Evolutionary conservation across 2,888 invertebrate species (phyloP).

Genomic region (Drosophila stalkeri): DNA sequence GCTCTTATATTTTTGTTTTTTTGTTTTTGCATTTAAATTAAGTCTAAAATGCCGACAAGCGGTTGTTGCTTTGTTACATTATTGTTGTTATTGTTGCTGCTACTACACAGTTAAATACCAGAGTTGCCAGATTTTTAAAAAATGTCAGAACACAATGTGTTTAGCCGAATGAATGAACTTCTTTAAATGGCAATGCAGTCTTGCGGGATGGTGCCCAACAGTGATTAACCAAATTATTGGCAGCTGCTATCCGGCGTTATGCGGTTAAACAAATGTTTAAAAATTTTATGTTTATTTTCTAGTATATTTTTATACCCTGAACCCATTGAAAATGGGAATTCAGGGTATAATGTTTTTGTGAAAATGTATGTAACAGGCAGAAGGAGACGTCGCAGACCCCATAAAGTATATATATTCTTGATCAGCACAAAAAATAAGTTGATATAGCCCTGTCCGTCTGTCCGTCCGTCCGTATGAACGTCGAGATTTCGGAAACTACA

Average conservation of each 20-base stretch:
- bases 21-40: conserved; percentile 71
- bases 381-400: too few species aligned
- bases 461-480: too few species aligned
- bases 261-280: not conserved
- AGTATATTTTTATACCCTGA: too few species aligned
- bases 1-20: conserved; percentile 6
- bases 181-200: conserved; percentile 1
- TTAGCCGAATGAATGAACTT: conserved; percentile 1
- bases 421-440: too few species aligned
- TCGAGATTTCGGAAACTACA: too few species aligned
- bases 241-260: not conserved
- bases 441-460: too few species aligned
- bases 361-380: too few species aligned
- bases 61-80: conserved; percentile 45
- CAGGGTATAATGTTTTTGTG: too few species aligned
- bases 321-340: too few species aligned
- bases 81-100: conserved; percentile 21
- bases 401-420: too few species aligned
- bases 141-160: conserved; percentile 16
- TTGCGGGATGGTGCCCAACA: too few species aligned
- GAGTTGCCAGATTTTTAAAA: conserved; percentile 28
- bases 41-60: conserved; percentile 76
- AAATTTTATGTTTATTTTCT: not conserved
- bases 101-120: conserved; percentile 26
- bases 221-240: not conserved